Evolutionary conservation across 2,113 vertebrate genomes (phyloP).

Genomic region (Thymallus thymallus): DNA sequence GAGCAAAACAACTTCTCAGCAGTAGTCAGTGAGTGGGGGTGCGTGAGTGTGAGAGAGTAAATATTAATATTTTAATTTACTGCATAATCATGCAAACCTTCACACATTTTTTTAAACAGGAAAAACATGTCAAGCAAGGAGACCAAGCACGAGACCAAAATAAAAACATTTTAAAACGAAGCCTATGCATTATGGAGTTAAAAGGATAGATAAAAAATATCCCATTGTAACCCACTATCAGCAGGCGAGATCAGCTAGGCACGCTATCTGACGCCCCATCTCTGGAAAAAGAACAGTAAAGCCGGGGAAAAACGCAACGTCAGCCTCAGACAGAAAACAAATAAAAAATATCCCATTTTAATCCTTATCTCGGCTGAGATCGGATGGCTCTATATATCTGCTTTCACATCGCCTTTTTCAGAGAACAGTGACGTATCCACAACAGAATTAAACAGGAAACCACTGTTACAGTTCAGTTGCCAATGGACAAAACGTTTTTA

Average conservation of each 20-base stretch:
- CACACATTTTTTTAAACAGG: constrained; percentile 42
- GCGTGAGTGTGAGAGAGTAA: neutral
- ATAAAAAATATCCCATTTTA: constrained; percentile 79
- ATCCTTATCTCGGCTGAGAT: constrained; percentile 75
- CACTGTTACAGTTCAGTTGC: constrained; percentile 52
- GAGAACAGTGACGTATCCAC: constrained; percentile 77
- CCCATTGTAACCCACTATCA: constrained; percentile 73
- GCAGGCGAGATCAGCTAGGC: constrained; percentile 66
- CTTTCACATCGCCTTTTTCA: constrained; percentile 72
- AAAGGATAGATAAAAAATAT: constrained; percentile 70
- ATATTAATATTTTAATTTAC: constrained; percentile 35
- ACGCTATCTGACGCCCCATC: constrained; percentile 74
- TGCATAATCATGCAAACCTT: constrained; percentile 32
- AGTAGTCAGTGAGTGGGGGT: constrained; percentile 11
- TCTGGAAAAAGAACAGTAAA: constrained; percentile 75
- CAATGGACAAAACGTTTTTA: constrained; percentile 50
- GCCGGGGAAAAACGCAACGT: constrained; percentile 55
- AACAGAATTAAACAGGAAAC: constrained; percentile 79
- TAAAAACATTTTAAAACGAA: constrained; percentile 35
- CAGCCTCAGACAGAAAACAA: constrained; percentile 76
- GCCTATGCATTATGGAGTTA: constrained; percentile 64
- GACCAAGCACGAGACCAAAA: constrained; percentile 13
- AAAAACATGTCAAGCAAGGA: constrained; percentile 42
- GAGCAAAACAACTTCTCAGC: constrained; percentile 59
- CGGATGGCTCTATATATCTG: constrained; percentile 76